phyloP scores from a whole-genome alignment of 2,888 invertebrate genomes.

The Tenthredo mesomela region DNA sequence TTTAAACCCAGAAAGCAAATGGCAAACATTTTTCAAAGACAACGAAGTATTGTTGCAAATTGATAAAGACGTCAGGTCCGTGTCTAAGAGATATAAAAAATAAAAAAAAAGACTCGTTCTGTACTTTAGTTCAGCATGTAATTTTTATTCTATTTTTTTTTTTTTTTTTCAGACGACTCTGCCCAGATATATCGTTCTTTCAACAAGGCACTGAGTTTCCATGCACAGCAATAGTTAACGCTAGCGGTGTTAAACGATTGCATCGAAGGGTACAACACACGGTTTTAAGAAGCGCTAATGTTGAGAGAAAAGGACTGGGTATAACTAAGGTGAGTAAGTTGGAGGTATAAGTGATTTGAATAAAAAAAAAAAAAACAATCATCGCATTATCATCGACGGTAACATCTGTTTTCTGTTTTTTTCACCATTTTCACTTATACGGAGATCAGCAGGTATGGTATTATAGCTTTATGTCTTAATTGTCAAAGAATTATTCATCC shows the following conservation, averaged over 20 bases:
- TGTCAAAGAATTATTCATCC: background rate
- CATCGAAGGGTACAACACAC: conserved; percentile 94
- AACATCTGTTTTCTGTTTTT: conserved; percentile 55
- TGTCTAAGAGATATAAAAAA: conserved; percentile 69
- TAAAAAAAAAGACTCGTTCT: background rate
- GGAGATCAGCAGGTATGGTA: conserved; percentile 73
- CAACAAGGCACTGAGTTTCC: conserved; percentile 97
- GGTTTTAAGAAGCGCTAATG: conserved; percentile 91
- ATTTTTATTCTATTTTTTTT: conserved; percentile 48
- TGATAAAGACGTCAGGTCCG: conserved; percentile 94
- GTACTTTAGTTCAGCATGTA: background rate
- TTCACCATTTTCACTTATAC: conserved; percentile 58
- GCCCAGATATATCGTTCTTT: conserved; percentile 98
- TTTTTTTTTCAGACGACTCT: conserved; percentile 82
- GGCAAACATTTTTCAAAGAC: conserved; percentile 98
- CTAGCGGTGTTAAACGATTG: conserved; percentile 89
- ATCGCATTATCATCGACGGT: background rate
- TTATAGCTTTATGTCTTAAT: conserved; percentile 59
- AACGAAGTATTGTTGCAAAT: conserved; percentile 98
- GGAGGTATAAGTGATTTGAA: background rate
- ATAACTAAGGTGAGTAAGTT: conserved; percentile 87
- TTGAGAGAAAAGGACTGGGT: conserved; percentile 93
- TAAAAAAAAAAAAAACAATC: background rate
- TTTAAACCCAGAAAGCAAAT: conserved; percentile 96
- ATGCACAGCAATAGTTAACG: conserved; percentile 88